Conservation (phyloP, 2,113 vertebrate genomes). For the Otolemur garnettii region DNA sequence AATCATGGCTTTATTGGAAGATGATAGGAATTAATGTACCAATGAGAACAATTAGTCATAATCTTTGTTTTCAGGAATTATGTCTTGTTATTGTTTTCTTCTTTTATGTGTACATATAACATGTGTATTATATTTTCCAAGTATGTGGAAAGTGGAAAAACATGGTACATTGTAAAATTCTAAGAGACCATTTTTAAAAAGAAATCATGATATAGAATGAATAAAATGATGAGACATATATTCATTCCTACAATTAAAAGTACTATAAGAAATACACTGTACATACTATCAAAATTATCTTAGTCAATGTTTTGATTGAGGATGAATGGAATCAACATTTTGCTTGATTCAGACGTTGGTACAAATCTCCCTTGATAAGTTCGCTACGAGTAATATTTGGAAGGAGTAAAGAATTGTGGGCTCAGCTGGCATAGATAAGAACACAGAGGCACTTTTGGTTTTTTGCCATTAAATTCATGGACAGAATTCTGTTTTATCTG, state of each 20-base stretch:
- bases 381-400: constrained; percentile 21
- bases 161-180: background rate
- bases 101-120: background rate
- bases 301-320: background rate
- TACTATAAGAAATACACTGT: background rate
- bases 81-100: background rate
- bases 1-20: background rate
- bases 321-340: background rate
- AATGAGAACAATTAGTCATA: background rate
- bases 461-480: constrained; percentile 63
- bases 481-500: constrained; percentile 64
- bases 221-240: background rate
- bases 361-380: constrained; percentile 2
- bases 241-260: background rate
- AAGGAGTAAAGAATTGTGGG: constrained; percentile 44
- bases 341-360: constrained; percentile 17
- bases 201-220: background rate
- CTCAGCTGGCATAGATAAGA: constrained; percentile 37
- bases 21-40: background rate
- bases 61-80: background rate
- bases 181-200: background rate
- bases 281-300: background rate
- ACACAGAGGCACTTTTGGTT: background rate
- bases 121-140: background rate
- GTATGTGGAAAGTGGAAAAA: background rate